Conservation (phyloP, 1,140 invertebrate species). For the Drosophila albomicans region DNA sequence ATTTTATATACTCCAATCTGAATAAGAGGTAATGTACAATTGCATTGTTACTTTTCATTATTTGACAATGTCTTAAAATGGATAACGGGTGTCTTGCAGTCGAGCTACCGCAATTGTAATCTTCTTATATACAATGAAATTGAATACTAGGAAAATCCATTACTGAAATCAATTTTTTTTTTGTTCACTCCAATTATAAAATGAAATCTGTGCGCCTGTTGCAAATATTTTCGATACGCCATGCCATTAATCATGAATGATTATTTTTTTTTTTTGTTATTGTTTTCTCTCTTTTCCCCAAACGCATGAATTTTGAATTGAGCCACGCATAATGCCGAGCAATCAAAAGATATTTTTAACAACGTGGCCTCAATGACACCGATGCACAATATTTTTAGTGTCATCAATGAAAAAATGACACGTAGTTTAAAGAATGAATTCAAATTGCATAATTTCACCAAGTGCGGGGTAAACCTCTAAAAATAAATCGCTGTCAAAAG, state of each 20-base stretch:
- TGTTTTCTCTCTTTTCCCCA: slow-evolving; percentile 4
- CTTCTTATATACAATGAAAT: slow-evolving; percentile 30
- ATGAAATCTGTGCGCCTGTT: slow-evolving; percentile 59
- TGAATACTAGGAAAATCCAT: slow-evolving; percentile 60
- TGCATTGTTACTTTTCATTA: no score
- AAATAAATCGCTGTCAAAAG: slow-evolving; percentile 73
- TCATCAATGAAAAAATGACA: slow-evolving; percentile 24
- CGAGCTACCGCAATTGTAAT: no score
- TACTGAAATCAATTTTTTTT: slow-evolving; percentile 57
- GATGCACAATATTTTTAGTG: slow-evolving; percentile 39
- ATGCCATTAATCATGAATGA: slow-evolving; percentile 67
- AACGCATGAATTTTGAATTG: slow-evolving; percentile 50
- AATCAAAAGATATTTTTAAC: slow-evolving; percentile 54
- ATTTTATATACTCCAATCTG: no score
- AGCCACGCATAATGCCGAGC: slow-evolving; percentile 60
- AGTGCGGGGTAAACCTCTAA: slow-evolving; percentile 8
- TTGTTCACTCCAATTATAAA: slow-evolving; percentile 60
- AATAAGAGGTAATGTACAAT: no score
- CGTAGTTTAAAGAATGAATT: slow-evolving; percentile 59
- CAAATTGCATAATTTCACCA: slow-evolving; percentile 53
- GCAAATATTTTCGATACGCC: slow-evolving; percentile 44
- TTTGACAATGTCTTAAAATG: no score
- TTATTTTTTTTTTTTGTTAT: slow-evolving; percentile 29
- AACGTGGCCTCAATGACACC: slow-evolving; percentile 44
- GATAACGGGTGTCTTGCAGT: no score